Evolutionary conservation across 2,797 vertebrate species (phyloP), one percentile per base, ranked within the genome.

Genomic region (Acipenser oxyrinchus): DNA sequence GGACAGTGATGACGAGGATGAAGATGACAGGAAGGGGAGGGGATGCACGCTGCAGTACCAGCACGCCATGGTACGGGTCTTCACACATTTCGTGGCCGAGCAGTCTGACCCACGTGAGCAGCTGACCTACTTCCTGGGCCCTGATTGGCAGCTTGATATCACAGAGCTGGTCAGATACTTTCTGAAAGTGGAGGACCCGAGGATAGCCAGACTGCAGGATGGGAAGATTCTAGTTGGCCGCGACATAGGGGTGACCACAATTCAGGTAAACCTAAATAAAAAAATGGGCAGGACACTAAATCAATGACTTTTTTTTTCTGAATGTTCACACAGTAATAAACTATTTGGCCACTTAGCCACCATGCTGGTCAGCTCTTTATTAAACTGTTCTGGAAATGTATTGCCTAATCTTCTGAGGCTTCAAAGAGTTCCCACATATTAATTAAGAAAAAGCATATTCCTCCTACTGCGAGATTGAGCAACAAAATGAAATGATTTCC

Each of bases 71-170:
- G 89, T 97, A 64, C 84, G 92, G 1, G 94, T 98, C 69, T 78
- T 98, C 1, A 94, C 95, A 0, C 89, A 94, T 78, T 97, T 99
- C 0, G 85, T 93, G 70, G 94, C 94, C 0, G 93, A 97, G 74
- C 85, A 86, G 0, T 71, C 79, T 0, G 89, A 90, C n/a, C 82
- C 89, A 0, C 80, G 88, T 0, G 88, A 90, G 0, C 91, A 87
- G 5, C 81, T 81, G 65, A 86, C 79, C 64, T 88, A 85, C 74
- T 86, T 97, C 72, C 81, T 99, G 78, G 93, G 95, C 72, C 87
- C 93, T 0, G 95, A 99, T 76, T 98, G 95, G 95, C 95, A 95
- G 75, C 86, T 94, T 68, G 94, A 98, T 73, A 89, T 99, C 76
- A 97, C 93, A 0, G 81, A 90, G 76, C 80, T 97, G 74, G 93